Evolutionary conservation across 2,888 invertebrate species (phyloP).

Genomic region (Sinohyriopsis cumingii): DNA sequence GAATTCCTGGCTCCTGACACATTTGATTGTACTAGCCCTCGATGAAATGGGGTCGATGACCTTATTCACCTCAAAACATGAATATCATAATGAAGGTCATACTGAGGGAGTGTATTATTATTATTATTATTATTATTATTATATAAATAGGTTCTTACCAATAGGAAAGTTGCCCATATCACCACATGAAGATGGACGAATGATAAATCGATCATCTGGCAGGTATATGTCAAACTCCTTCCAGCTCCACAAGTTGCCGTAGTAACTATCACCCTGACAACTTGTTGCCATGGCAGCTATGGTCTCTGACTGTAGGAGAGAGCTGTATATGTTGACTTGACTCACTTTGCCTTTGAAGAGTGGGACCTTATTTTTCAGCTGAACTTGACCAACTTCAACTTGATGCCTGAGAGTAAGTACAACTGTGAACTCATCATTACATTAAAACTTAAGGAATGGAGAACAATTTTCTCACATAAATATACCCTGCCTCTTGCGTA

Average conservation of each 20-base stretch:
- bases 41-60: no score
- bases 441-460: no score
- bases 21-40: no score
- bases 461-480: no score
- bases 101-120: no score
- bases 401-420: conserved; percentile 24
- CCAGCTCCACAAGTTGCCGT: conserved; percentile 51
- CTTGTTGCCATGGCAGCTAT: conserved; percentile 30
- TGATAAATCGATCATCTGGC: conserved; percentile 25
- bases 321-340: conserved; percentile 49
- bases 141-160: conserved; percentile 48
- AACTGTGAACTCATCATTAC: no score
- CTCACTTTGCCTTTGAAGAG: conserved; percentile 53
- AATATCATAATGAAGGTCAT: no score
- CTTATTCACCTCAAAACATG: no score
- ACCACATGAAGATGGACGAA: conserved; percentile 51
- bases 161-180: conserved; percentile 77
- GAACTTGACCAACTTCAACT: conserved; percentile 20
- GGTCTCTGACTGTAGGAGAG: conserved; percentile 10
- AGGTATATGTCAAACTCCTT: conserved; percentile 42
- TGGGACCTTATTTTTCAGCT: neutral
- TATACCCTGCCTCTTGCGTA: no score
- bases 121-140: no score
- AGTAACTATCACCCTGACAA: conserved; percentile 24
- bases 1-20: no score